Percentiles rank a stretch among this genome's conserved stretches.
These are phyloP conservation scores for Papilio protenor DNA, from an alignment of 2,888 invertebrate species.

Conservation along the genomic window DNA sequence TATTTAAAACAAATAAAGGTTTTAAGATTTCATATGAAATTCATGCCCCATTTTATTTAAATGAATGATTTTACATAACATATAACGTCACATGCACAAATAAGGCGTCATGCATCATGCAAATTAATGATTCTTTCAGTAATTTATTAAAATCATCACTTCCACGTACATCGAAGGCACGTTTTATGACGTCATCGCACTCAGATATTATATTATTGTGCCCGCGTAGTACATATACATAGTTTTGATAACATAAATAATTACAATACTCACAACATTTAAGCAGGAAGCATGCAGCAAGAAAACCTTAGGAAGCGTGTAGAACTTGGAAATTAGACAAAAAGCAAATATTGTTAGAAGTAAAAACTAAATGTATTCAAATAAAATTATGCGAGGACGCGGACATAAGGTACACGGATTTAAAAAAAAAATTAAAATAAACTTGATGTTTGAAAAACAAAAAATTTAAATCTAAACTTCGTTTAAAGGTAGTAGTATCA, in stretches of 20 bases:
- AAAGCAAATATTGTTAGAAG: conserved; percentile 42
- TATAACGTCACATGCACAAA: neutral
- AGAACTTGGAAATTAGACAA: conserved; percentile 42
- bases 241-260: conserved; percentile 14
- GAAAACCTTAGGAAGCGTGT: conserved; percentile 43
- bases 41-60: neutral
- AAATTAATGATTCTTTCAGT: neutral
- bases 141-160: neutral
- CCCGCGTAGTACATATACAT: neutral
- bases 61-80: neutral
- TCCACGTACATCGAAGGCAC: neutral
- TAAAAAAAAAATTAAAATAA: conserved; percentile 17
- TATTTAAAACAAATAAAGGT: neutral
- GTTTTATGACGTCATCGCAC: neutral
- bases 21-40: neutral
- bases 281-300: conserved; percentile 45
- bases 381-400: conserved; percentile 42
- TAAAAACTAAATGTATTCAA: conserved; percentile 20
- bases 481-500: neutral
- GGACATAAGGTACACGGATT: conserved; percentile 39
- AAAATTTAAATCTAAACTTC: neutral
- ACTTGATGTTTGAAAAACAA: neutral
- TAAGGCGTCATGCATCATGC: neutral
- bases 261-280: conserved; percentile 43
- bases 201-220: neutral